These are phyloP conservation scores for Urocynchramus pylzowi DNA, from an alignment of 2,113 vertebrate genomes.

Conservation along the genomic window DNA sequence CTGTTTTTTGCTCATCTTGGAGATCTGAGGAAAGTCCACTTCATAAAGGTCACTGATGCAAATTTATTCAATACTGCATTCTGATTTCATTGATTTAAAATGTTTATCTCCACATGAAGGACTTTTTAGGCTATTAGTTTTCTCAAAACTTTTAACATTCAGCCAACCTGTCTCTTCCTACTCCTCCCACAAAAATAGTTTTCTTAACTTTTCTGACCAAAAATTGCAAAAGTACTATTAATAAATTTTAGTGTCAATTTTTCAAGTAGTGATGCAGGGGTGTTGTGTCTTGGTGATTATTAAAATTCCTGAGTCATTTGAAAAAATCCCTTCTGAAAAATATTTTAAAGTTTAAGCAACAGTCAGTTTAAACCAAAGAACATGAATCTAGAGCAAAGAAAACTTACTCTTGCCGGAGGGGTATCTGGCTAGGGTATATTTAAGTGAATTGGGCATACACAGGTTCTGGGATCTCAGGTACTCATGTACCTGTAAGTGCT, in stretches of 20 bases:
- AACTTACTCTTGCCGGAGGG: background rate
- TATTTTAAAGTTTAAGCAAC: background rate
- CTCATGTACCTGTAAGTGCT: fast-evolving
- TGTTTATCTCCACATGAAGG: background rate
- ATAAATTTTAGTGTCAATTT: background rate
- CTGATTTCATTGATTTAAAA: background rate
- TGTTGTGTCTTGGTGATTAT: background rate
- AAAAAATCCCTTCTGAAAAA: background rate
- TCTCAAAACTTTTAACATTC: background rate
- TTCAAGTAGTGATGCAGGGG: background rate
- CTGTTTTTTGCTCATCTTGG: background rate
- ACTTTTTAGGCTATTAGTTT: background rate
- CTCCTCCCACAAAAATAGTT: background rate
- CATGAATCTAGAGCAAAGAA: background rate
- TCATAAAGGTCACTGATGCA: background rate
- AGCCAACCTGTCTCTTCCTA: background rate
- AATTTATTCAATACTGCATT: background rate
- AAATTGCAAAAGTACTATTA: background rate
- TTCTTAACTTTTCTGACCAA: background rate
- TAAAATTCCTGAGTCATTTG: background rate
- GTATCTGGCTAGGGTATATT: fast-evolving
- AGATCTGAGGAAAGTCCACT: background rate
- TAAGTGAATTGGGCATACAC: background rate
- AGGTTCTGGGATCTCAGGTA: background rate
- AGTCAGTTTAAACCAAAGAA: background rate